Evolutionary conservation across 2,797 vertebrate species (phyloP), one percentile per base, ranked within the genome.

Genomic region (Cyprinodon diabolis): DNA sequence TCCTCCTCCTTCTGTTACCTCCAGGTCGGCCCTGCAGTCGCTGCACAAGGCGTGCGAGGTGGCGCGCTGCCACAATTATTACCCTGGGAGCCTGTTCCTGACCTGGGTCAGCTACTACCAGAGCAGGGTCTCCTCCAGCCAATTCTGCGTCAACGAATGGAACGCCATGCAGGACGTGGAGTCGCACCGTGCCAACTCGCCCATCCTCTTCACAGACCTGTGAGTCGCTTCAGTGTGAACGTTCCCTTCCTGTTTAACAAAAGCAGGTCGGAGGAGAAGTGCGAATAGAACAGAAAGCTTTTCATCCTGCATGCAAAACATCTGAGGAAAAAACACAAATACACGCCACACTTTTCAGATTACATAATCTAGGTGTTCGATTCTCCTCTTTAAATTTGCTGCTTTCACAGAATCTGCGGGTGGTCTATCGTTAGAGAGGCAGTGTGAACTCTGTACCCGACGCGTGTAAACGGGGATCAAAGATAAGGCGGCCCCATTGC

Each of bases 21-120:
- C 49, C 78, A 99, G 98, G 98, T 98, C 98, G 45, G 96, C 98
- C 30, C 89, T 99, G 69, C 98, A 99, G 94, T 98, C 97, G 51
- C 95, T 99, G 37, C 98, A 99, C 89, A 99, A 99, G 87, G 98
- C 98, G 15, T 98, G 97, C 37, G 98, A 99, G 54, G 96, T 98
- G 83, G 97, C 98, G 63, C 95, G 98, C 74, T 96, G 96, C 89
- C 95, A 98, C 88, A 99, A 99, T 89, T 96, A 99, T 92, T 99
- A 98, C 91, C 97, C 98, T 0, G 97, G 98, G 74, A 99, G 98
- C 86, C 96, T 99, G 9, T 99, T 98, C 90, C 95, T 99, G 84
- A 99, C 98, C 8, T 99, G 98, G 98, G 95, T 99, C 91, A 98
- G 97, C 93, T 99, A 99, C 90, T 99, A 99, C 79, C 98, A 99